Base-by-base conservation (phyloP, 2,888 invertebrate genomes). In the Nesidiocoris tenuis region DNA sequence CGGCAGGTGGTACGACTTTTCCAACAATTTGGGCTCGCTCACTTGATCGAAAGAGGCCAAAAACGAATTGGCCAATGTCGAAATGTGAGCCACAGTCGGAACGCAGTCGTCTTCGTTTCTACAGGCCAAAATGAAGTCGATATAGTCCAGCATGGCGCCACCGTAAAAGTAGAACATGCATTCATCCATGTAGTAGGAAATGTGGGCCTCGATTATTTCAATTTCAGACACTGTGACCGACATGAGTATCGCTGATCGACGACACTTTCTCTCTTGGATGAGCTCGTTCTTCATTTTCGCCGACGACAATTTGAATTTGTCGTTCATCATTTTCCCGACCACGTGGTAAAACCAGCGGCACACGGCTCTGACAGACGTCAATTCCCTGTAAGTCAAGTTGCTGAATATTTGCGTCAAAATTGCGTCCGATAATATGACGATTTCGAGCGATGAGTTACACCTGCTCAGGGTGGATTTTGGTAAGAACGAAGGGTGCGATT, bases 121-220 rank as follows among this genome's bases (percentile, higher is more conserved):
- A 9, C 19, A 18, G 0, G 21, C 25, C 16, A 76, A 16, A 61
- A 77, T 76, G 57, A 22, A 22, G 18, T 77, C 74, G 55, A 76
- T 19, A 54, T 22, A 65, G 66, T 77, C 77, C 25, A 77, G 24
- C 1, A 77, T 77, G 2, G 21, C 24, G 17, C 77, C 77, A 22
- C 77, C 77, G 61, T 57, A 72, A 21, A 77, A 77, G 68, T 71
- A 77, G 39, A 76, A 77, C 72, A 76, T 77, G 64, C 67, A 76
- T 24, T 23, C 72, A 9, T 76, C 22, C n/a, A 77, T 63, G 59
- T 77, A 77, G 18, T 72, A 66, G 12, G 54, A 56, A 56, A 71
- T 74, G 61, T 61, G 63, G 1, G 76, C 70, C 24, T 76, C 72
- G n/a, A 77, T 1, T 9, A 76, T 76, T 61, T 25, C 61, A 17